These are phyloP conservation scores for Chrysemys picta DNA, from an alignment of 2,113 vertebrate genomes.

Conservation along the genomic window DNA sequence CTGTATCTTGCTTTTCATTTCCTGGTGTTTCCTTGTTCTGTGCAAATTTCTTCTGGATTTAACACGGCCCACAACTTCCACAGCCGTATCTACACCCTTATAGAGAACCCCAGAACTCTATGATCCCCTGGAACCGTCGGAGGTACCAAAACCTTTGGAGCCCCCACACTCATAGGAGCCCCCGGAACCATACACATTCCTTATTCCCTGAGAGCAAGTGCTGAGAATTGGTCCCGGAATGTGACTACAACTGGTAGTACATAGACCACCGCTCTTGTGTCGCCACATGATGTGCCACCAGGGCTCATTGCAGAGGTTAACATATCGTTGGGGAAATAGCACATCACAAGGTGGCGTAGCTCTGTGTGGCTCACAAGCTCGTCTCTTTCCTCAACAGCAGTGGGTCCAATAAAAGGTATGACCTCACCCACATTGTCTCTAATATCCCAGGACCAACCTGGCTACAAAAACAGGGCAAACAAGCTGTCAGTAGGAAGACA, in stretches of 20 bases:
- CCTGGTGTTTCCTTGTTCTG: not conserved
- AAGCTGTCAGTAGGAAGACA: not conserved
- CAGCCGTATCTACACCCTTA: not conserved
- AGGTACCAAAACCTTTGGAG: not conserved
- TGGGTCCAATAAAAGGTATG: not conserved
- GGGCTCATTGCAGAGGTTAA: not conserved
- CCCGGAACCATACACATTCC: not conserved
- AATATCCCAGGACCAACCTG: not conserved
- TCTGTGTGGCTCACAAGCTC: not conserved
- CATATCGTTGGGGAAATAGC: not conserved
- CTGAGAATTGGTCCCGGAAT: not conserved
- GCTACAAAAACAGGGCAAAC: not conserved
- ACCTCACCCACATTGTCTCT: not conserved
- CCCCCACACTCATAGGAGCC: not conserved
- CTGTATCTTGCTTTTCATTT: too few species aligned
- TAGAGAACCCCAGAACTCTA: not conserved
- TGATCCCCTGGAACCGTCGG: not conserved
- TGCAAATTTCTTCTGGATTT: not conserved
- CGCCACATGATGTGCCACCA: not conserved
- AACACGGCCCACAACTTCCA: fast-evolving
- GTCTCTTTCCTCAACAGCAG: not conserved
- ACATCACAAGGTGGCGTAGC: not conserved
- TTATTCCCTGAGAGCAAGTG: not conserved
- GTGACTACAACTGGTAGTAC: not conserved
- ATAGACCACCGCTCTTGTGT: not conserved